Evolutionary conservation across 2,888 invertebrate genomes (phyloP).

Genomic region (Troides helena): DNA sequence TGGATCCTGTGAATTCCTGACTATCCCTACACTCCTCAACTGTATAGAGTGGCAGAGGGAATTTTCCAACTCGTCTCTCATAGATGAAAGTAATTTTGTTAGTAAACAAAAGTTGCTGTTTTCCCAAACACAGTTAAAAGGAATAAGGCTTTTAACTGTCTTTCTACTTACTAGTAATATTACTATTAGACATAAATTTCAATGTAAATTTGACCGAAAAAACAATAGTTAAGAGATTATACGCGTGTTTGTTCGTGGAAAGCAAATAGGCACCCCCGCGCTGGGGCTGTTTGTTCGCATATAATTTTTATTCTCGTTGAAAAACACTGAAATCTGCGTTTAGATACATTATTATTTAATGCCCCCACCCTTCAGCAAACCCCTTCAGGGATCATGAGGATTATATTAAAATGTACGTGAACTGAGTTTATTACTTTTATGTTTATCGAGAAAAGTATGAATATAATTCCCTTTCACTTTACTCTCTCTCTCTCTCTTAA

Average conservation of each 20-base stretch:
- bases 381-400: conserved; percentile 8
- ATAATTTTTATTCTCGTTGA: conserved; percentile 13
- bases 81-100: background rate
- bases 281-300: conserved; percentile 3
- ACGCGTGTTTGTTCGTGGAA: conserved; percentile 7
- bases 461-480: background rate
- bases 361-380: background rate
- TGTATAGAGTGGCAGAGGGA: no score
- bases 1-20: no score
- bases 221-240: conserved; percentile 22
- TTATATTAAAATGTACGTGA: conserved; percentile 8
- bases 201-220: conserved; percentile 15
- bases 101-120: background rate
- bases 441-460: background rate
- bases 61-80: no score
- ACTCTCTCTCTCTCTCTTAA: no score
- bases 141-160: no score
- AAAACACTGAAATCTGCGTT: conserved; percentile 2
- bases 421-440: conserved; percentile 6
- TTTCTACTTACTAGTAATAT: background rate
- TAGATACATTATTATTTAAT: conserved; percentile 12
- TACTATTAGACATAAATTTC: conserved; percentile 1
- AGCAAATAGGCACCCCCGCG: conserved; percentile 7
- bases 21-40: no score
- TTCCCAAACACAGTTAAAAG: background rate